Conservation (phyloP, 2,113 vertebrate species). For the Mellivora capensis region DNA sequence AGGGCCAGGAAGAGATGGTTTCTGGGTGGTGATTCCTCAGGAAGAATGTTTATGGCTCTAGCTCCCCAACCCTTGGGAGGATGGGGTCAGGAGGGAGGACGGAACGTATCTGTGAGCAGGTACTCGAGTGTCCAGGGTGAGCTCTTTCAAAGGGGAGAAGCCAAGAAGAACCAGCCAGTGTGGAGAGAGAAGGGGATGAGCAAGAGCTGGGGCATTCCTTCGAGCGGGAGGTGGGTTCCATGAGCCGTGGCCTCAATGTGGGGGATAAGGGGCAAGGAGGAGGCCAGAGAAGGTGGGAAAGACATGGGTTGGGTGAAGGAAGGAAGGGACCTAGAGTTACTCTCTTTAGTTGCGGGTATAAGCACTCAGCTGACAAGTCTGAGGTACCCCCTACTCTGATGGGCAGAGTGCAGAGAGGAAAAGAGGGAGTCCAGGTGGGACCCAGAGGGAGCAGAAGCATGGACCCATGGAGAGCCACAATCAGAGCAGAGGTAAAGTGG, state of each 20-base stretch:
- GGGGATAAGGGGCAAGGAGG: background rate
- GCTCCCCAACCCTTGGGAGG: background rate
- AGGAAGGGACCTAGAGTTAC: background rate
- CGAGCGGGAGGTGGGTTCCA: background rate
- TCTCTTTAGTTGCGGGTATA: too few relatives aligned
- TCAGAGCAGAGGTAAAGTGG: background rate
- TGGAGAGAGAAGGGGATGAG: background rate
- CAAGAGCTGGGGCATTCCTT: accelerated
- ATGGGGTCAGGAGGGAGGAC: background rate
- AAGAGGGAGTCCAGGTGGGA: background rate
- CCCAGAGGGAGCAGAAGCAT: background rate
- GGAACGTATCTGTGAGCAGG: background rate
- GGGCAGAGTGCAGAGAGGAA: background rate
- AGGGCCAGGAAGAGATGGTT: constrained; percentile 47
- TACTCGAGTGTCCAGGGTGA: background rate
- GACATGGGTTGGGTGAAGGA: too few relatives aligned
- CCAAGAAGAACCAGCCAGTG: background rate
- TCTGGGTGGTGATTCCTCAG: constrained; percentile 19
- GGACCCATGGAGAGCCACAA: accelerated
- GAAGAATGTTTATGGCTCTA: constrained; percentile 1
- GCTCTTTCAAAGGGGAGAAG: background rate
- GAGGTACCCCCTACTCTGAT: background rate
- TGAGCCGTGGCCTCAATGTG: background rate
- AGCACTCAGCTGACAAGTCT: background rate
- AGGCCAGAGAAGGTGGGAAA: background rate